Base-by-base conservation (phyloP, 2,113 vertebrate species). In the Oncorhynchus gorbuscha region DNA sequence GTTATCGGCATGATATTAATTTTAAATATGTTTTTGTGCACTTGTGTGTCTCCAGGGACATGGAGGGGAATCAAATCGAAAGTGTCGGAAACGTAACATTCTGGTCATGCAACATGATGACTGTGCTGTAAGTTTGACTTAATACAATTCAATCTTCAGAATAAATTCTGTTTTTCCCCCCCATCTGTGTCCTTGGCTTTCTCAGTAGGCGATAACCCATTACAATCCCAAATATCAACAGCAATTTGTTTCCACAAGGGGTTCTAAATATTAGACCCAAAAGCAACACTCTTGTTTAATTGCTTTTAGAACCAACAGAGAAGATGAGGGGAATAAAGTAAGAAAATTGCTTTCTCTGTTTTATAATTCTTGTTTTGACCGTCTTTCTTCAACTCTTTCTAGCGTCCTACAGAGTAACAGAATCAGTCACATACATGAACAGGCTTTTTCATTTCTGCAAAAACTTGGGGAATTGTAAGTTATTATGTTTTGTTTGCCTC, bases 401-500 rank as follows among this genome's bases (percentile, higher is more conserved):
- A 98, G 97, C 67, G 94, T 98, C 78, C 88, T 99, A 85, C 95
- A 96, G 81, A 83, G 86, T 79, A 99, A 99, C 88, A 91, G 93
- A 94, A 97, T 99, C 85, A 94, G 84, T 71, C 87, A 94, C 39
- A 86, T 98, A 80, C 92, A 93, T 49, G 94, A 95, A 80, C 93
- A 95, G 75, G 94, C 94, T 14, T 97, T 99, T 78, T 93, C 95
- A 20, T 88, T 95, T 79, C 95, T 98, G n/a, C 94, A 92, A 35
- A 95, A 93, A 86, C 91, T 99, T 49, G 94, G 94, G 73, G 97
- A 99, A 91, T 81, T 99, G 97, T 99, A 91, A 96, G 97, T 97
- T 64, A 61, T 69, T 72, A 71, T 66, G 4, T 77, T 76, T n/a
- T 2, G 20, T 35, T 9, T 65, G 32, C 30, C 30, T 35, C 32